Evolutionary conservation across 1,140 invertebrate genomes (phyloP), one percentile per base, ranked within the genome.

Genomic region (Drosophila littoralis): DNA sequence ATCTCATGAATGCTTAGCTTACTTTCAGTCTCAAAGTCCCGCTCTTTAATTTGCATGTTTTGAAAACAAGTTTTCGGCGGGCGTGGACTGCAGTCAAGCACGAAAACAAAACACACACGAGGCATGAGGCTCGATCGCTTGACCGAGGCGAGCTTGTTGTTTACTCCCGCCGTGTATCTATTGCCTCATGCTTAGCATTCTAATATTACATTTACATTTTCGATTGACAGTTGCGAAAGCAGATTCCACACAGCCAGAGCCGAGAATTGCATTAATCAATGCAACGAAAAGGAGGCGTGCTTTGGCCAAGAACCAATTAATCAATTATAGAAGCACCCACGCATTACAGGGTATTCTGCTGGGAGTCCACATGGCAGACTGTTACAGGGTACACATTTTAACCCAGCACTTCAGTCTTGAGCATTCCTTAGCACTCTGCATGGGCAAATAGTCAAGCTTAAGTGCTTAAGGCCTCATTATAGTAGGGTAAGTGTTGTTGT

Each of bases 1-100:
- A 77, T 77, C 81, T 85, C 64, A 50, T 65, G 77, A 79, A 81
- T 84, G 75, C 75, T 61, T 54, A 17, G 33, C 15, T 73, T 45
- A 67, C 63, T 61, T 68, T 60, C 70, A 58, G 61, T 57, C 64
- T 45, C 63, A 66, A 7, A 58, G 57, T 51, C 48, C 42, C 67
- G 83, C 83, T 79, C 64, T 60, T 71, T 77, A 70, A 88, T 88
- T 88, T 88, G 84, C 84, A 88, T 88, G 83, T 84, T 84, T 67
- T 28, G 50, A 69, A 75, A 76, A 76, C 72, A 40, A 59, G 69
- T 77, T 77, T 77, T 57, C 57, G 57, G 69, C 68, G 68, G 71
- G 74, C 69, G 74, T 77, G 69, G 61, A 73, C 54, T 51, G n/a
- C 22, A 66, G 69, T 61, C 57, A 72, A 69, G 59, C 67, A 52